These are phyloP conservation scores for Deilephila porcellus DNA, from an alignment of 2,888 invertebrate genomes.

Conservation along the genomic window DNA sequence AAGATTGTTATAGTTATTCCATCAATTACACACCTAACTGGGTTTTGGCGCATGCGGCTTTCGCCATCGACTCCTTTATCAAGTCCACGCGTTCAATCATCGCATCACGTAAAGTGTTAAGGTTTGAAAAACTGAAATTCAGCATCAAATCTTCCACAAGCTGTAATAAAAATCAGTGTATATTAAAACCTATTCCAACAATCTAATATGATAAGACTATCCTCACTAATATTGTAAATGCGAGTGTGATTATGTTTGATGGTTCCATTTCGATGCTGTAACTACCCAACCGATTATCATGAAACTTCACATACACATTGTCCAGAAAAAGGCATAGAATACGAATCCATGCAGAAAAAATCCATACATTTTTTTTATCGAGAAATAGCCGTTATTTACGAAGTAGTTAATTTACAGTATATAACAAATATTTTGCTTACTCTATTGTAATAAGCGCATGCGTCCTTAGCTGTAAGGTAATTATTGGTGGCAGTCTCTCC, in stretches of 20 bases:
- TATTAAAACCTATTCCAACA: not conserved
- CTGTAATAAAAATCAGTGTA: slow-evolving; percentile 45
- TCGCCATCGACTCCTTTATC: slow-evolving; percentile 50
- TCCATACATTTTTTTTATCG: no score
- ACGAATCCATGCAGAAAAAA: no score
- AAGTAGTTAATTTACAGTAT: not conserved
- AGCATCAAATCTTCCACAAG: slow-evolving; percentile 60
- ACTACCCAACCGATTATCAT: no score
- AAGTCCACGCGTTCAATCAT: slow-evolving; percentile 54
- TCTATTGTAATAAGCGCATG: slow-evolving; percentile 63
- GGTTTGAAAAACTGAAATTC: slow-evolving; percentile 47
- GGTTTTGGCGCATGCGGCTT: slow-evolving; percentile 43
- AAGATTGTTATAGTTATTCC: not conserved
- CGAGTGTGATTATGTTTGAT: no score
- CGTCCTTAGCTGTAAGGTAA: slow-evolving; percentile 60
- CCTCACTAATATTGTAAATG: no score
- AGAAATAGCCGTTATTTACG: no score
- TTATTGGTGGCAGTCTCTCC: slow-evolving; percentile 53
- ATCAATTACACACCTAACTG: slow-evolving; percentile 51
- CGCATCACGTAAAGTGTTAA: slow-evolving; percentile 53
- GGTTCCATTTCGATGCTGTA: no score
- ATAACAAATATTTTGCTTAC: slow-evolving; percentile 44
- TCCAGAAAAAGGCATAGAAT: no score
- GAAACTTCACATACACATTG: no score
- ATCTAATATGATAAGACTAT: not conserved